Evolutionary conservation across 2,888 invertebrate species (phyloP).

Genomic region (Drosophila recens): DNA sequence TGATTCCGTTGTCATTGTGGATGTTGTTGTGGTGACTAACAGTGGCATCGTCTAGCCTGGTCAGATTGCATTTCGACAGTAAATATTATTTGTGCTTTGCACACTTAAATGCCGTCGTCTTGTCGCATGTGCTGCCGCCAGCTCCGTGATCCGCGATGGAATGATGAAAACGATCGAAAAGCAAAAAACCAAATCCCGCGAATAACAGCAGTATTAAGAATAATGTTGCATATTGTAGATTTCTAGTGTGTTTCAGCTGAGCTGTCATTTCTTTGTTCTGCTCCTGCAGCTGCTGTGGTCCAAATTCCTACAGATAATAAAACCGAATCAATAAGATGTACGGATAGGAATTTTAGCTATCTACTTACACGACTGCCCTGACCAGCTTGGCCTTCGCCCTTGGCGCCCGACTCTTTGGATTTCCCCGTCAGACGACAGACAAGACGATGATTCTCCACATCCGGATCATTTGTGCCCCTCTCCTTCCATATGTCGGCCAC

Average conservation of each 20-base stretch:
- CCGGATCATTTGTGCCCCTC: slow-evolving; percentile 86
- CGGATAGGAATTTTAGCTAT: neutral
- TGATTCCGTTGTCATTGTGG: slow-evolving; percentile 21
- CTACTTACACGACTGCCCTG: slow-evolving; percentile 8
- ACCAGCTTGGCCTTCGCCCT: neutral
- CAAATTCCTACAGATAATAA: slow-evolving; percentile 2
- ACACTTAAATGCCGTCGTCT: slow-evolving; percentile 41
- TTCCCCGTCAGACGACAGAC: slow-evolving; percentile 86
- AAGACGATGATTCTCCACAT: slow-evolving; percentile 90
- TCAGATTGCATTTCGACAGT: slow-evolving; percentile 81
- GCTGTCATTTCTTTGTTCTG: slow-evolving; percentile 84
- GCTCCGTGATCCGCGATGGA: neutral
- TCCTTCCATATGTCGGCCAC: slow-evolving; percentile 91
- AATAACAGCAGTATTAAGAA: slow-evolving; percentile 85
- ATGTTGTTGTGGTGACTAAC: slow-evolving; percentile 41
- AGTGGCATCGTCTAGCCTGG: slow-evolving; percentile 74
- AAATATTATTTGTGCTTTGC: slow-evolving; percentile 80
- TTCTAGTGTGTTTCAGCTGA: slow-evolving; percentile 86
- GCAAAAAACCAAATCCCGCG: slow-evolving; percentile 85
- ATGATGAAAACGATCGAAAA: slow-evolving; percentile 82
- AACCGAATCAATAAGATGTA: neutral
- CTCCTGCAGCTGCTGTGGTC: slow-evolving; percentile 82
- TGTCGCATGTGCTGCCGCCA: neutral
- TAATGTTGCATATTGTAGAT: slow-evolving; percentile 86
- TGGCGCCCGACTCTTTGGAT: slow-evolving; percentile 24